Percentiles rank a stretch among this genome's conserved stretches.
Conservation (phyloP, 2,888 invertebrate genomes). For the Camptogramma bilineatum region DNA sequence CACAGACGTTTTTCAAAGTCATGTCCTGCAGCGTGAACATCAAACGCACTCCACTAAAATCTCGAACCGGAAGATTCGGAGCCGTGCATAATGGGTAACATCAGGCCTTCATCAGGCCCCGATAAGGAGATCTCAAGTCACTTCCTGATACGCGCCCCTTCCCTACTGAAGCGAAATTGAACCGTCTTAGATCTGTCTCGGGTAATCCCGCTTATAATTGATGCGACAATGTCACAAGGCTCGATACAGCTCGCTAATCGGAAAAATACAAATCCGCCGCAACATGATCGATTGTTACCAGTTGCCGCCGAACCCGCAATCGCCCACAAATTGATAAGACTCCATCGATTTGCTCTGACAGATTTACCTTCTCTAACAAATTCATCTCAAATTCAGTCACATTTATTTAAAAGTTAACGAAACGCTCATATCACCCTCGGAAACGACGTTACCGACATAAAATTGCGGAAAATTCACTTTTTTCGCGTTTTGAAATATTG, state of each 20-base stretch:
- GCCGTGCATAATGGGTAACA: slow-evolving; percentile 59
- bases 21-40: slow-evolving; percentile 24
- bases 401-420: slow-evolving; percentile 36
- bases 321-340: slow-evolving; percentile 47
- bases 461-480: slow-evolving; percentile 75
- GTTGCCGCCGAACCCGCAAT: slow-evolving; percentile 41
- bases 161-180: slow-evolving; percentile 68
- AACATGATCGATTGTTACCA: slow-evolving; percentile 77
- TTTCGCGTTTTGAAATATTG: slow-evolving; percentile 77
- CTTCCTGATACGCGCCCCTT: slow-evolving; percentile 70
- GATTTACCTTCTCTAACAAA: slow-evolving; percentile 10
- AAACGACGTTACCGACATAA: slow-evolving; percentile 68
- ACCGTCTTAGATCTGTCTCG: slow-evolving; percentile 82
- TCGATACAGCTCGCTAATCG: slow-evolving; percentile 76
- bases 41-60: slow-evolving; percentile 32
- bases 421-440: slow-evolving; percentile 50
- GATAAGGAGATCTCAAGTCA: slow-evolving; percentile 69
- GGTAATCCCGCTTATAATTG: slow-evolving; percentile 84
- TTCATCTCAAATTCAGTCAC: slow-evolving; percentile 23
- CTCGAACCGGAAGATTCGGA: slow-evolving; percentile 33
- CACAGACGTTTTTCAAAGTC: slow-evolving; percentile 12
- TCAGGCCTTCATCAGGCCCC: slow-evolving; percentile 62
- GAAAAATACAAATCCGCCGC: slow-evolving; percentile 80
- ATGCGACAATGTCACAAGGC: slow-evolving; percentile 81
- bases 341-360: slow-evolving; percentile 35